Evolutionary conservation across 2,888 invertebrate genomes (phyloP), one percentile per base, ranked within the genome.

Genomic region (Galerucella nymphaeae): DNA sequence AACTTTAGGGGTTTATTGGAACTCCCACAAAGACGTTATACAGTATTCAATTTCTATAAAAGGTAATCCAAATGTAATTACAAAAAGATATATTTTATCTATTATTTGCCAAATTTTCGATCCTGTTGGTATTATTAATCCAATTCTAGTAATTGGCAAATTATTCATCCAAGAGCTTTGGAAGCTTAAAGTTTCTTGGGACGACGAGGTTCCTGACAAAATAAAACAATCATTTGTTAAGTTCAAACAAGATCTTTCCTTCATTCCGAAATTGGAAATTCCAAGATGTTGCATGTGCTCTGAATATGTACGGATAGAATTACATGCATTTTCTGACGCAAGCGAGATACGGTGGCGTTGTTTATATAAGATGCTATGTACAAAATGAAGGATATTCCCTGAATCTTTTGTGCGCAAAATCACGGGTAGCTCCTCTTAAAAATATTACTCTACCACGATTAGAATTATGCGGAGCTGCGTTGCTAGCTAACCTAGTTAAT

Each of bases 101-200:
- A 53, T 71, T 16, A 71, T 69, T 11, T 55, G 64, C n/a, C 67
- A 74, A 65, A 64, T 74, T n/a, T 76, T 42, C 58, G 76, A 76
- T 23, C 73, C 76, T 13, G 23, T 73, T 41, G 73, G 73, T 1
- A 59, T 75, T 11, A 42, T 75, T 10, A 57, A 62, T 64, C 73
- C 73, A 8, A 57, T 72, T 16, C 53, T 72, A 16, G 62, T 76
- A n/a, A 61, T 64, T 20, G 45, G 64, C 5, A 76, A 73, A 70
- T 59, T 74, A 13, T 53, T 76, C 2, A 71, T 76, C 30, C 73
- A 76, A 68, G 42, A 59, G 18, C 53, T 74, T n/a, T 76, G 75
- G 74, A 62, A 69, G 65, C 16, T 76, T n/a, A 66, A 69, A 45
- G 30, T 66, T 20, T 61, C 50, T 16, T 76, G 75, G 71, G 75